These are phyloP conservation scores for Xylocampa areola DNA, from an alignment of 2,888 invertebrate genomes.

Conservation along the genomic window DNA sequence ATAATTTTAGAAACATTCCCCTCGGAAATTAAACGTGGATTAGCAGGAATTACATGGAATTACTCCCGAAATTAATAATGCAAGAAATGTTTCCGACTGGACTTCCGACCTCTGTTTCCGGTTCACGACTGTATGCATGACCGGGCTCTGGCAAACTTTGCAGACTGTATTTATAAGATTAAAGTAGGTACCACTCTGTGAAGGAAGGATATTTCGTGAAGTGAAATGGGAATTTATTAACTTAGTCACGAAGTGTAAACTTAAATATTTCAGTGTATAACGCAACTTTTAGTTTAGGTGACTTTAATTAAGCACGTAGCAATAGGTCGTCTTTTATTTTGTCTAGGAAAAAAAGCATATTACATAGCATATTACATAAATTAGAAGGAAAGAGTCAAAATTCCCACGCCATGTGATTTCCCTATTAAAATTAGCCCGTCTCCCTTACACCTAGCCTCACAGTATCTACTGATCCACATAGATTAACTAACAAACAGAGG, in stretches of 20 bases:
- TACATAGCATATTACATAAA: no score
- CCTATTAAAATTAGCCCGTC: no score
- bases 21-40: constrained; percentile 51
- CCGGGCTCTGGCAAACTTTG: constrained; percentile 11
- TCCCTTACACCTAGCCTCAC: no score
- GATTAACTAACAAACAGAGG: constrained; percentile 15
- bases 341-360: no score
- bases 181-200: not conserved
- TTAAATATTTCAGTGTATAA: not conserved
- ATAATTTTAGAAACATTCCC: constrained; percentile 38
- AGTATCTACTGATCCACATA: not conserved
- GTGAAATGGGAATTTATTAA: no score
- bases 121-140: constrained; percentile 32
- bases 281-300: no score
- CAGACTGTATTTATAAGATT: constrained; percentile 23
- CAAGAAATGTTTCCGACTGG: constrained; percentile 42
- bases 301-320: no score
- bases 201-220: constrained; percentile 4
- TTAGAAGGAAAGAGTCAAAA: no score
- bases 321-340: no score
- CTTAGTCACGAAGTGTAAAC: no score
- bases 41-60: constrained; percentile 35
- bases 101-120: constrained; percentile 40
- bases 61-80: constrained; percentile 52
- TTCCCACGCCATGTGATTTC: no score